Evolutionary conservation across 2,888 invertebrate species (phyloP).

Genomic region (Antheraea assamensis): DNA sequence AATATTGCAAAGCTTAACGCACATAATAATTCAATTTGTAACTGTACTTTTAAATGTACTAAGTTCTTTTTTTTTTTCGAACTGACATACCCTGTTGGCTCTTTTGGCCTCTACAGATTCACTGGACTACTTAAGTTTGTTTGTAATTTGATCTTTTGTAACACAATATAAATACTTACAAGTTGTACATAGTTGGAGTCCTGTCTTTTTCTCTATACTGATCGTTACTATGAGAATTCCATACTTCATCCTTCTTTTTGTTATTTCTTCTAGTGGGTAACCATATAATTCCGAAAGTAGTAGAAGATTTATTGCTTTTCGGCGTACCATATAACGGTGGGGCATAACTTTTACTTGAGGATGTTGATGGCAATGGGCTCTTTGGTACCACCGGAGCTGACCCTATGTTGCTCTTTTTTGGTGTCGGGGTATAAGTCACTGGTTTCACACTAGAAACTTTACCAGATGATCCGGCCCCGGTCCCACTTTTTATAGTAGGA

Average conservation of each 20-base stretch:
- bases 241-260: constrained; percentile 63
- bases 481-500: constrained; percentile 55
- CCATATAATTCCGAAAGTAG: constrained; percentile 70
- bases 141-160: not conserved
- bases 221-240: constrained; percentile 56
- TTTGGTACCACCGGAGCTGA: constrained; percentile 6
- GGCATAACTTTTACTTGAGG: constrained; percentile 43
- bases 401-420: constrained; percentile 1
- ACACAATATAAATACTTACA: constrained; percentile 50
- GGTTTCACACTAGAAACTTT: constrained; percentile 26
- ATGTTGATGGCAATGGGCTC: constrained; percentile 16
- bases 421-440: not conserved
- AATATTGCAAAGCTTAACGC: not conserved
- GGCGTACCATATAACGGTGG: constrained; percentile 44
- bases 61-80: no score
- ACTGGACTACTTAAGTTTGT: no score
- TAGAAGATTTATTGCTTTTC: constrained; percentile 51
- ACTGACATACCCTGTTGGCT: no score
- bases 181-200: constrained; percentile 67
- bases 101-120: no score
- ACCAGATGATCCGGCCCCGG: constrained; percentile 42
- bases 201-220: constrained; percentile 56
- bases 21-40: not conserved
- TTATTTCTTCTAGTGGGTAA: constrained; percentile 62
- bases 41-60: not conserved